These are phyloP conservation scores for Lepidostoma basale DNA, from an alignment of 1,140 invertebrate species.

Conservation along the genomic window DNA sequence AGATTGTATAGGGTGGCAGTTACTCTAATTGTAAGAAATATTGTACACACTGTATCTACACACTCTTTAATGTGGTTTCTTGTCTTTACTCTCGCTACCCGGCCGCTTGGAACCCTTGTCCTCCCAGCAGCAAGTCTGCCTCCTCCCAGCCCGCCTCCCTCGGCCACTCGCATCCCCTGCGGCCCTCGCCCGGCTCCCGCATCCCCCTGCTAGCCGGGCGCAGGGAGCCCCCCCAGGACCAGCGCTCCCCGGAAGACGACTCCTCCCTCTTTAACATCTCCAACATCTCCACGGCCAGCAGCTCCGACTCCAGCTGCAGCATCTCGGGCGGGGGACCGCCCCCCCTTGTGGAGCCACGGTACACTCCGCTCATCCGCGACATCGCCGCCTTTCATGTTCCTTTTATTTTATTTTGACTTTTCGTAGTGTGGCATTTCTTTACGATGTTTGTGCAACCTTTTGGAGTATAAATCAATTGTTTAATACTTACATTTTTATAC, in stretches of 20 bases:
- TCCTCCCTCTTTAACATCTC: conserved; percentile 62
- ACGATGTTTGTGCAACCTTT: too few relatives aligned
- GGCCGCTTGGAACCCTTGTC: too few relatives aligned
- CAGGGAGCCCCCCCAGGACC: conserved; percentile 55
- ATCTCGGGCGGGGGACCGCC: conserved; percentile 53
- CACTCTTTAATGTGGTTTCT: background rate
- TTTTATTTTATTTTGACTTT: too few relatives aligned
- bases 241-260: conserved; percentile 61
- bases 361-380: too few relatives aligned
- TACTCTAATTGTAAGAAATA: too few relatives aligned
- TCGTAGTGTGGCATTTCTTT: too few relatives aligned
- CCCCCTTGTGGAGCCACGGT: too few relatives aligned
- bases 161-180: conserved; percentile 56
- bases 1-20: too few relatives aligned
- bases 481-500: too few relatives aligned
- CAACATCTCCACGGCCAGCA: conserved; percentile 60
- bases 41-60: background rate
- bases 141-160: conserved; percentile 59
- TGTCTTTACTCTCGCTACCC: background rate
- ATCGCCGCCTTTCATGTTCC: too few relatives aligned
- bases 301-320: conserved; percentile 58
- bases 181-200: conserved; percentile 49
- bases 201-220: conserved; percentile 57
- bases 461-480: too few relatives aligned
- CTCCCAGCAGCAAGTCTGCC: conserved; percentile 5